A percentile compares a stretch with the other conserved stretches of the same genome.
Evolutionary conservation across 1,140 invertebrate genomes (phyloP).

Genomic region (Cepaea nemoralis): DNA sequence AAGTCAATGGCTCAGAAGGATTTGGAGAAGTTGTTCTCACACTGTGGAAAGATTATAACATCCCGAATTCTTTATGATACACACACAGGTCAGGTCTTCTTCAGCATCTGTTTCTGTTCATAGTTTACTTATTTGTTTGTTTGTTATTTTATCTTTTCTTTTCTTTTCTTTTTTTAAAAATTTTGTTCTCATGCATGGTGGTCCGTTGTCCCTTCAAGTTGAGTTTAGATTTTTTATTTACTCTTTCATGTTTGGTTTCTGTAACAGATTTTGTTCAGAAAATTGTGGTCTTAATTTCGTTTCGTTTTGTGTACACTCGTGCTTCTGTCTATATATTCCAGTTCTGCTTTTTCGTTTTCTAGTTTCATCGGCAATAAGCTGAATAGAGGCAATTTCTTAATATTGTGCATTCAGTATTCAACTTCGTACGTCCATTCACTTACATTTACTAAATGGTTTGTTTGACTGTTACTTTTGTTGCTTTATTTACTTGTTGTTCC

Average conservation of each 20-base stretch:
- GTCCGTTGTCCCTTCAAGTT: constrained; percentile 8
- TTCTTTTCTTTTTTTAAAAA: constrained; percentile 33
- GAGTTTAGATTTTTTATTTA: neutral
- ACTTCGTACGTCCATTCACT: no score
- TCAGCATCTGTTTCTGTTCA: constrained; percentile 39
- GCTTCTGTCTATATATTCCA: no score
- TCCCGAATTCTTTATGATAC: constrained; percentile 96
- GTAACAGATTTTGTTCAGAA: neutral
- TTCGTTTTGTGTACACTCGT: no score
- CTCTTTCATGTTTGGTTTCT: neutral
- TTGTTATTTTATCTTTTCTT: neutral
- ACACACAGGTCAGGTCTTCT: constrained; percentile 69
- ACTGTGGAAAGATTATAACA: constrained; percentile 98
- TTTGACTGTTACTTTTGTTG: no score
- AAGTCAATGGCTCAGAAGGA: constrained; percentile 98
- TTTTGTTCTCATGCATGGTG: constrained; percentile 20
- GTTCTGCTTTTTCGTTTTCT: neutral
- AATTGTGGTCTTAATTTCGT: neutral
- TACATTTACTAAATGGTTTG: no score
- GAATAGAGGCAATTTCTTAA: neutral
- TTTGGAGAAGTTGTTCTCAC: constrained; percentile 94
- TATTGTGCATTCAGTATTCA: no score
- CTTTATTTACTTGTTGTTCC: no score
- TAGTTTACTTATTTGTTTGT: no score
- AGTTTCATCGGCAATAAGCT: neutral